phyloP scores from a whole-genome alignment of 2,888 invertebrate genomes.

The Orchesella flavescens region DNA sequence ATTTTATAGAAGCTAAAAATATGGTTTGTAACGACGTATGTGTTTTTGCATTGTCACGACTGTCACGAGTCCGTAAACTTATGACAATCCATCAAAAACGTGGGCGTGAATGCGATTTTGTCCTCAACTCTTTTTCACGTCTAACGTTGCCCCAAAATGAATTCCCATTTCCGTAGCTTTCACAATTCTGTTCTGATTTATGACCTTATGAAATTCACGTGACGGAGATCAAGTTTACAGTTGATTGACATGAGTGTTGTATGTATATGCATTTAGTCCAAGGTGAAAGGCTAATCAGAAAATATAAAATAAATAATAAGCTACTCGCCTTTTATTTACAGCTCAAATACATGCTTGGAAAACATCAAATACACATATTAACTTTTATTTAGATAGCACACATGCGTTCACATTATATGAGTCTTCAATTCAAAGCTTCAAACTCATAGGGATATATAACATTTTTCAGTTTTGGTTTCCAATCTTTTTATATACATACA shows the following conservation, averaged over 20 bases:
- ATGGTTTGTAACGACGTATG: too few relatives aligned
- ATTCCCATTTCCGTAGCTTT: too few relatives aligned
- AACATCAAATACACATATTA: slow-evolving; percentile 37
- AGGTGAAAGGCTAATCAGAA: neutral
- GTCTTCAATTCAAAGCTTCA: neutral
- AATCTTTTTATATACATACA: neutral
- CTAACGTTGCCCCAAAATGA: too few relatives aligned
- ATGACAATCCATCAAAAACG: too few relatives aligned
- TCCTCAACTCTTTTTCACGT: too few relatives aligned
- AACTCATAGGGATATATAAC: neutral
- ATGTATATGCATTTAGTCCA: neutral
- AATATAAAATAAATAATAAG: slow-evolving; percentile 30
- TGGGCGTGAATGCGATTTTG: too few relatives aligned
- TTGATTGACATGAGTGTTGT: neutral
- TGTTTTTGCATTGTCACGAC: too few relatives aligned
- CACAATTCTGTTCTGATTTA: neutral
- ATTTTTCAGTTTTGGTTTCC: neutral
- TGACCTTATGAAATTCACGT: neutral
- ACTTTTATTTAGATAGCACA: slow-evolving; percentile 11
- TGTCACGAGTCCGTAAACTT: too few relatives aligned
- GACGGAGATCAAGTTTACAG: neutral
- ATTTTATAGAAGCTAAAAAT: too few relatives aligned
- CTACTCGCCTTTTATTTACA: slow-evolving; percentile 58
- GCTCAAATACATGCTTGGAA: slow-evolving; percentile 49
- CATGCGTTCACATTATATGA: slow-evolving; percentile 3